Conservation (phyloP, 2,113 vertebrate genomes). For the Paralichthys olivaceus region DNA sequence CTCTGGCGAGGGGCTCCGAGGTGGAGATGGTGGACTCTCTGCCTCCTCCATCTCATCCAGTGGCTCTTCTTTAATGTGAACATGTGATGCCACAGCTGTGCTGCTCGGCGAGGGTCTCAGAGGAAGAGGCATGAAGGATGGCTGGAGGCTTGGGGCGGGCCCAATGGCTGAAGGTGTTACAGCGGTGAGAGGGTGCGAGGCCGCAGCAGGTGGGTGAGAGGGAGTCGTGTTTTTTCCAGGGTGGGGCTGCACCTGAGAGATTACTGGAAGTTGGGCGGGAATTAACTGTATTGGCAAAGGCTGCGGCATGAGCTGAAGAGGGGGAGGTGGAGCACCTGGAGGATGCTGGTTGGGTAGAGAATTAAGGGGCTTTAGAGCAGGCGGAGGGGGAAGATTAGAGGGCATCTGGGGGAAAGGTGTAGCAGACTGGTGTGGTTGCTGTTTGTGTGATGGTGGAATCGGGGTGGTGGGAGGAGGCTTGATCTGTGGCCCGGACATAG, state of each 20-base stretch:
- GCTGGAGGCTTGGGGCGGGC: conserved; percentile 82
- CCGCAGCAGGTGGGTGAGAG: conserved; percentile 79
- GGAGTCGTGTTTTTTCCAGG: conserved; percentile 80
- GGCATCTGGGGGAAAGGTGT: conserved; percentile 93
- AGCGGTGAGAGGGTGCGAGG: conserved; percentile 82
- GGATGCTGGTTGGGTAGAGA: conserved; percentile 92
- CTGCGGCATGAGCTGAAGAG: conserved; percentile 95
- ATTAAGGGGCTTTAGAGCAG: conserved; percentile 94
- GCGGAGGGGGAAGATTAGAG: conserved; percentile 93
- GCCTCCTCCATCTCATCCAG: conserved; percentile 92
- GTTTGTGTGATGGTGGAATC: conserved; percentile 92
- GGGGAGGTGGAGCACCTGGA: conserved; percentile 92
- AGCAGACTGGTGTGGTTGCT: conserved; percentile 87
- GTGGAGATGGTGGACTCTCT: conserved; percentile 90
- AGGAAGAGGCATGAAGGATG: conserved; percentile 79
- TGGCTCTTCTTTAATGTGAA: conserved; percentile 96
- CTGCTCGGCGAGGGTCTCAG: conserved; percentile 64
- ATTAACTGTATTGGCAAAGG: conserved; percentile 86
- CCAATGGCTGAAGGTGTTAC: conserved; percentile 56
- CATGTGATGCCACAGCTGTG: conserved; percentile 70
- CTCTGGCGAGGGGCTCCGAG: conserved; percentile 93
- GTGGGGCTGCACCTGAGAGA: conserved; percentile 89
- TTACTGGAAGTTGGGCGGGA: conserved; percentile 87
- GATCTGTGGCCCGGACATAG: conserved; percentile 89
- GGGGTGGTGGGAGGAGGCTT: conserved; percentile 95